Conservation (phyloP, 2,797 vertebrate species). For the Gouania willdenowi region DNA sequence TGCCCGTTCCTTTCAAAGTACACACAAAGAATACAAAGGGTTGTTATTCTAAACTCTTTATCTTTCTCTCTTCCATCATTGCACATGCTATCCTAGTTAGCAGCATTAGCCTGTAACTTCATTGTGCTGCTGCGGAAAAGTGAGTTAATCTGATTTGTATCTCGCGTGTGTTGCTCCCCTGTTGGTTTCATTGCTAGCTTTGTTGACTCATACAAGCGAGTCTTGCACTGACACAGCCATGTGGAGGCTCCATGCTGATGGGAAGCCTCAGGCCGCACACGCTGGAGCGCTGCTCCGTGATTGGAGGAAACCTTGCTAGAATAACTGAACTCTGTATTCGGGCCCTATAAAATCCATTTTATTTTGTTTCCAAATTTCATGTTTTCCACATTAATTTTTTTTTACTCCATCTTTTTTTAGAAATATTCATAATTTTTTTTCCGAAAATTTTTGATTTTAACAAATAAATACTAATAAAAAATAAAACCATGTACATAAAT, state of each 20-base stretch:
- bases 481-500: no score
- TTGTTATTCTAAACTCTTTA: neutral
- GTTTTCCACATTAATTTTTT: no score
- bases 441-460: no score
- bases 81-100: no score
- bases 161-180: constrained; percentile 28
- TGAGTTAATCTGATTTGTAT: constrained; percentile 20
- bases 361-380: no score
- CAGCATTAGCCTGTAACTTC: constrained; percentile 12
- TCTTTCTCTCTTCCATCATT: neutral
- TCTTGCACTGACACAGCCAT: constrained; percentile 53
- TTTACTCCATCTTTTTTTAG: no score
- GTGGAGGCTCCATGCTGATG: constrained; percentile 61
- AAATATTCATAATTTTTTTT: no score
- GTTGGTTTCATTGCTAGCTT: constrained; percentile 49
- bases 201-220: constrained; percentile 56
- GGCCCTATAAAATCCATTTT: no score
- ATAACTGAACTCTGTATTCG: constrained; percentile 67
- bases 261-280: constrained; percentile 44
- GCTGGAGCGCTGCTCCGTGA: constrained; percentile 35
- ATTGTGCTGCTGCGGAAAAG: constrained; percentile 3
- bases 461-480: no score
- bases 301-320: constrained; percentile 47
- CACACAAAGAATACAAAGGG: neutral
- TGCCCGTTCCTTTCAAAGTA: constrained; percentile 7